Percentiles rank a stretch among this genome's conserved stretches.
These are phyloP conservation scores for Drosophila aldrichi DNA, from an alignment of 2,888 invertebrate species.

Conservation along the genomic window DNA sequence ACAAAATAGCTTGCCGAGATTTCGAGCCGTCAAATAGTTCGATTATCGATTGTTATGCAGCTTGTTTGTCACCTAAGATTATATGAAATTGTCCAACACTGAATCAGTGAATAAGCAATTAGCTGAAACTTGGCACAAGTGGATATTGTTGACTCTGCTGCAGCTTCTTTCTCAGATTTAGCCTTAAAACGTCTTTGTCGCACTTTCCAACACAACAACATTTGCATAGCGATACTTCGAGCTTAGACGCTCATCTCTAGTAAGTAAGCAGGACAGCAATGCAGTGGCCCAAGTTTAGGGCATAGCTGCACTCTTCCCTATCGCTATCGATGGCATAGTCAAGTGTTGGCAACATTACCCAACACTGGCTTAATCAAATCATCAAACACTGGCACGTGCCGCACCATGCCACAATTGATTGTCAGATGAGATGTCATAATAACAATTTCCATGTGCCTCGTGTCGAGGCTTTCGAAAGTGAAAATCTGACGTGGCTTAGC, in stretches of 20 bases:
- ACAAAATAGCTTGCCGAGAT: neutral
- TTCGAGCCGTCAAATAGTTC: neutral
- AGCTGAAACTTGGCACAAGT: neutral
- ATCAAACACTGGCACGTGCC: conserved; percentile 11
- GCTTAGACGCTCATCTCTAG: neutral
- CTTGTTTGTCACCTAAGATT: too few relatives aligned
- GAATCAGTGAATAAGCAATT: neutral
- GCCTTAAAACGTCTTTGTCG: too few relatives aligned
- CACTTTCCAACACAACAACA: neutral
- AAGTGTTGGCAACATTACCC: neutral
- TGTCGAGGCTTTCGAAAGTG: conserved; percentile 39
- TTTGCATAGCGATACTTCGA: neutral
- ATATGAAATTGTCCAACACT: neutral
- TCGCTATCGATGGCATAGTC: neutral
- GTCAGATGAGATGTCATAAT: conserved; percentile 32
- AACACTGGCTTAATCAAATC: conserved; percentile 10
- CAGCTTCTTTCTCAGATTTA: too few relatives aligned
- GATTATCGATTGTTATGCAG: neutral
- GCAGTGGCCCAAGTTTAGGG: neutral
- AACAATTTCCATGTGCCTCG: conserved; percentile 24
- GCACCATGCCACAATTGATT: conserved; percentile 7
- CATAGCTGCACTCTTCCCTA: neutral
- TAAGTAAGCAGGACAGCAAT: neutral
- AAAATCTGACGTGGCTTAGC: conserved; percentile 35
- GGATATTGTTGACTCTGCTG: too few relatives aligned